Conservation (phyloP, 2,797 vertebrate genomes). For the Poeciliopsis paucimaculata region DNA sequence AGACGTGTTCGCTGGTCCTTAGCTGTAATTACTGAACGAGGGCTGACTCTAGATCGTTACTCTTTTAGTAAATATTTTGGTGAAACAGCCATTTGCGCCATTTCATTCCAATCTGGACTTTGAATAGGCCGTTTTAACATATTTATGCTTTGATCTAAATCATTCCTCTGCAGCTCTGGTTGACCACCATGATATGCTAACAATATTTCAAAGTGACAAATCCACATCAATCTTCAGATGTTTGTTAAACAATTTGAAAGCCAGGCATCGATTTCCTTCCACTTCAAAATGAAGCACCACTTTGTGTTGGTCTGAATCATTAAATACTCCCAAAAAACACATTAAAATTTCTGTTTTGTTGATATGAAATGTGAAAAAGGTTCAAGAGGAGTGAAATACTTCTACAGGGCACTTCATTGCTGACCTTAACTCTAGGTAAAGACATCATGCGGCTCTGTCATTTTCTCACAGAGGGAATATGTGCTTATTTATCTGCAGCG, state of each 20-base stretch:
- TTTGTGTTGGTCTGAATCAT: neutral
- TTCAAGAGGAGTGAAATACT: neutral
- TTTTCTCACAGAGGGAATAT: constrained; percentile 13
- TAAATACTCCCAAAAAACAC: neutral
- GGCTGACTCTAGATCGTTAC: too few relatives aligned
- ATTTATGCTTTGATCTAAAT: neutral
- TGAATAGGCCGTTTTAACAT: neutral
- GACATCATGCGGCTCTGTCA: neutral
- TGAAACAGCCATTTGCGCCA: too few relatives aligned
- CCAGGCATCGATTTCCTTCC: neutral
- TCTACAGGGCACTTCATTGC: neutral
- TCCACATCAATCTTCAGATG: neutral
- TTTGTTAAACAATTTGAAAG: neutral
- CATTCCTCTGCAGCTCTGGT: neutral
- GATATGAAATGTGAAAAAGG: neutral
- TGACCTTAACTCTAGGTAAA: constrained; percentile 1
- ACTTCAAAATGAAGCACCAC: neutral
- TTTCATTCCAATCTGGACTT: neutral
- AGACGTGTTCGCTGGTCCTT: too few relatives aligned
- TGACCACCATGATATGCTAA: too few relatives aligned
- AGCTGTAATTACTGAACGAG: too few relatives aligned
- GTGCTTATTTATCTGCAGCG: constrained; percentile 26
- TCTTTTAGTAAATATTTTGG: too few relatives aligned
- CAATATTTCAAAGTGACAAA: neutral
- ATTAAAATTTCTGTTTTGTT: neutral